phyloP scores from a whole-genome alignment of 2,888 invertebrate genomes.

The Diplolepis rosae region DNA sequence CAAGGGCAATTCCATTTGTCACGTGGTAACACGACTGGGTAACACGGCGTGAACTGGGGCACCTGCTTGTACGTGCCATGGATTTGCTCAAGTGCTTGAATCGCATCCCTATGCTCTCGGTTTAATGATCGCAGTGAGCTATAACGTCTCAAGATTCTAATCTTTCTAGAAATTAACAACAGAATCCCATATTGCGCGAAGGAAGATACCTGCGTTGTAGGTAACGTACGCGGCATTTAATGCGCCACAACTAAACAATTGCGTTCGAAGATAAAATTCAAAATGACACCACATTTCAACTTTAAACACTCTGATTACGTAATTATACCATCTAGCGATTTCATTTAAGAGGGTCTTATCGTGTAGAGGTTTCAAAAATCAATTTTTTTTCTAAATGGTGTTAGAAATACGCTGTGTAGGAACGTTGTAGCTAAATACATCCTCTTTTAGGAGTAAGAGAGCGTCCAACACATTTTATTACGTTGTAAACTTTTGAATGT shows the following conservation, averaged over 20 bases:
- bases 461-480: too few species aligned
- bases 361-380: too few species aligned
- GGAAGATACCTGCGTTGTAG: slow-evolving; percentile 6
- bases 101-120: background rate
- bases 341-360: too few species aligned
- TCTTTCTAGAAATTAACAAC: slow-evolving; percentile 29
- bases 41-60: slow-evolving; percentile 61
- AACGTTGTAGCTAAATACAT: too few species aligned
- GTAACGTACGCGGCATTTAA: slow-evolving; percentile 17
- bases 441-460: too few species aligned
- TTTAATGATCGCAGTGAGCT: background rate
- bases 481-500: too few species aligned
- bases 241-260: slow-evolving; percentile 25
- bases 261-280: background rate
- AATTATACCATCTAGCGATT: slow-evolving; percentile 21
- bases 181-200: background rate
- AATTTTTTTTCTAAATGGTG: too few species aligned
- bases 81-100: background rate
- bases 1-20: slow-evolving; percentile 55
- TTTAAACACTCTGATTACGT: slow-evolving; percentile 11
- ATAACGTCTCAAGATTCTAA: background rate
- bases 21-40: slow-evolving; percentile 36
- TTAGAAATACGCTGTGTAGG: too few species aligned
- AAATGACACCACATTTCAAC: slow-evolving; percentile 9
- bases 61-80: slow-evolving; percentile 37